Conservation (phyloP, 2,113 vertebrate genomes). For the Puffinus mauretanicus region DNA sequence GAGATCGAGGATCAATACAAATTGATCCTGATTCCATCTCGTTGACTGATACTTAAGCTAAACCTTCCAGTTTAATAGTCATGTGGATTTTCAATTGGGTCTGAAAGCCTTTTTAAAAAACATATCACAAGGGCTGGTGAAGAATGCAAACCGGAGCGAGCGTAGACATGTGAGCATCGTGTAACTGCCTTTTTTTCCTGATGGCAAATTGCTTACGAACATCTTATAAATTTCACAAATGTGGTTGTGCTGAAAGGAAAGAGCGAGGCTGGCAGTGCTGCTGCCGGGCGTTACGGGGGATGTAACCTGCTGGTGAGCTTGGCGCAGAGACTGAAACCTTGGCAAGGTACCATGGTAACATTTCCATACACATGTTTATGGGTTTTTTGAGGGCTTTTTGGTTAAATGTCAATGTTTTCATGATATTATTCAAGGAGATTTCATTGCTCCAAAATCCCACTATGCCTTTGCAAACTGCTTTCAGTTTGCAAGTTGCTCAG, state of each 20-base stretch:
- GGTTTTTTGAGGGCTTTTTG: background rate
- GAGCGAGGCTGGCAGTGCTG: background rate
- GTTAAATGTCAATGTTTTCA: background rate
- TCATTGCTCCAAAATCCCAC: background rate
- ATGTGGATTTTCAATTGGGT: background rate
- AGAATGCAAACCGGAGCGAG: background rate
- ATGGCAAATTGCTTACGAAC: background rate
- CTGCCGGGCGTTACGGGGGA: background rate
- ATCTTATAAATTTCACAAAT: background rate
- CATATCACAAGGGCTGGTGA: background rate
- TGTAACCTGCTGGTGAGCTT: constrained; percentile 15
- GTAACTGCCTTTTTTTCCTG: background rate
- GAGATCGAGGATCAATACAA: background rate
- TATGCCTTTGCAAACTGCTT: background rate
- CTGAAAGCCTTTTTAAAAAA: background rate
- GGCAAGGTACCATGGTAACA: background rate
- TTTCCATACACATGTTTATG: background rate
- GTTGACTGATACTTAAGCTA: background rate
- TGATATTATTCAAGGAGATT: background rate
- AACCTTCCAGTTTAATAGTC: background rate
- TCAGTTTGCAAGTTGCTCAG: background rate
- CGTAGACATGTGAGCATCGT: background rate
- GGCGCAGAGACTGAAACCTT: background rate
- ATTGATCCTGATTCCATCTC: background rate
- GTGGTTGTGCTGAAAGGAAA: background rate